These are phyloP conservation scores for Rhadinocentrus ornatus DNA, from an alignment of 2,797 vertebrate genomes.

Conservation along the genomic window DNA sequence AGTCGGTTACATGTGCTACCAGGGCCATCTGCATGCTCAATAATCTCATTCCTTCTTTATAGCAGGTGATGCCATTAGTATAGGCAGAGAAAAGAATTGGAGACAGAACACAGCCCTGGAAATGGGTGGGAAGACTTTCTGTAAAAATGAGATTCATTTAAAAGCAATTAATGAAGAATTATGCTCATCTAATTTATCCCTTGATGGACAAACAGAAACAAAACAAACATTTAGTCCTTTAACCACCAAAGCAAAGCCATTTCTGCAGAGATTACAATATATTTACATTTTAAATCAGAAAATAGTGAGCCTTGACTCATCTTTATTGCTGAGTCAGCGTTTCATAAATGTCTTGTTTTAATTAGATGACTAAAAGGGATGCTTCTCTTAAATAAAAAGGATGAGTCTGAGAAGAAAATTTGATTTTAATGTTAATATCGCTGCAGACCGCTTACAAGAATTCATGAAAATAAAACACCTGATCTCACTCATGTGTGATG, in stretches of 20 bases:
- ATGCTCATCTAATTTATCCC: slow-evolving; percentile 13
- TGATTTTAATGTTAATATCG: slow-evolving; percentile 65
- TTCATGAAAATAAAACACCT: slow-evolving; percentile 35
- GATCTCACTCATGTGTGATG: slow-evolving; percentile 24
- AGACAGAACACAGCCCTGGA: too few species aligned
- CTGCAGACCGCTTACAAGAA: slow-evolving; percentile 17
- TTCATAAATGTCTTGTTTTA: slow-evolving; percentile 7
- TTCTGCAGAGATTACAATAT: background rate
- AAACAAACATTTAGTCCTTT: background rate
- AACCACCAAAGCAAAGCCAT: slow-evolving; percentile 1
- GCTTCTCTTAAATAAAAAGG: slow-evolving; percentile 44
- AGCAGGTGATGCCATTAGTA: too few species aligned
- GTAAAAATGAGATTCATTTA: slow-evolving; percentile 42
- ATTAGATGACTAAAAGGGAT: slow-evolving; percentile 58
- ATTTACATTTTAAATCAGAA: background rate
- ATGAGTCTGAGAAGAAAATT: slow-evolving; percentile 21
- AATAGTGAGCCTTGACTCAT: too few species aligned
- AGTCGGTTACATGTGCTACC: too few species aligned
- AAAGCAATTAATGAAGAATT: slow-evolving; percentile 49
- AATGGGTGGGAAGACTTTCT: background rate
- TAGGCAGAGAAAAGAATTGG: too few species aligned
- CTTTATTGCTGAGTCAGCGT: too few species aligned
- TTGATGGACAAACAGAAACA: slow-evolving; percentile 1
- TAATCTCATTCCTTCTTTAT: too few species aligned
- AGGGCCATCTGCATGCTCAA: too few species aligned